phyloP scores from a whole-genome alignment of 2,888 invertebrate species.

The Pristionchus mayeri region DNA sequence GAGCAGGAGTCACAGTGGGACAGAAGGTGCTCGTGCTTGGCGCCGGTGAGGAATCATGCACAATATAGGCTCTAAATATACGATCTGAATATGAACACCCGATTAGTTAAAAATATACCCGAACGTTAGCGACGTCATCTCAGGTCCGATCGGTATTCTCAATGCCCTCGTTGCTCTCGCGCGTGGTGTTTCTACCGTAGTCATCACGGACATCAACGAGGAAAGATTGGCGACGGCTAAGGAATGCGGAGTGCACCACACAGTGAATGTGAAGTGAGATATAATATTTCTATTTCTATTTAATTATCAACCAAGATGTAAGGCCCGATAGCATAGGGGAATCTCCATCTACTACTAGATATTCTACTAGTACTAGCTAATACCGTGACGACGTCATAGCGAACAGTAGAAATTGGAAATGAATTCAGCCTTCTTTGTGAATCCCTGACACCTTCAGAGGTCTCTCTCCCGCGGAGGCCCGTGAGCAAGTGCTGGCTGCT shows the following conservation, averaged over 20 bases:
- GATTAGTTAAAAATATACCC: too few relatives aligned
- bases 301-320: too few relatives aligned
- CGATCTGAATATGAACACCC: too few relatives aligned
- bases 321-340: too few relatives aligned
- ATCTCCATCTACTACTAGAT: too few relatives aligned
- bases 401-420: too few relatives aligned
- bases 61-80: too few relatives aligned
- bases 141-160: conserved; percentile 90
- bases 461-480: not conserved
- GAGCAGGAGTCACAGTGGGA: conserved; percentile 83
- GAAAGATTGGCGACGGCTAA: conserved; percentile 86
- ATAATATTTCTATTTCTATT: too few relatives aligned
- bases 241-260: conserved; percentile 85
- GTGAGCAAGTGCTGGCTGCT: conserved; percentile 6
- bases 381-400: too few relatives aligned
- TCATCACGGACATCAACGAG: conserved; percentile 82
- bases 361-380: too few relatives aligned
- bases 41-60: conserved; percentile 64
- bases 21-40: conserved; percentile 77
- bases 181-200: conserved; percentile 40
- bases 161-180: conserved; percentile 80
- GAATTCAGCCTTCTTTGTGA: too few relatives aligned
- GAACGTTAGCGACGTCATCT: too few relatives aligned
- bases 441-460: not conserved
- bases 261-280: conserved; percentile 79